These are phyloP conservation scores for Macrosoma leucophasiata DNA, from an alignment of 2,888 invertebrate genomes.

Conservation along the genomic window DNA sequence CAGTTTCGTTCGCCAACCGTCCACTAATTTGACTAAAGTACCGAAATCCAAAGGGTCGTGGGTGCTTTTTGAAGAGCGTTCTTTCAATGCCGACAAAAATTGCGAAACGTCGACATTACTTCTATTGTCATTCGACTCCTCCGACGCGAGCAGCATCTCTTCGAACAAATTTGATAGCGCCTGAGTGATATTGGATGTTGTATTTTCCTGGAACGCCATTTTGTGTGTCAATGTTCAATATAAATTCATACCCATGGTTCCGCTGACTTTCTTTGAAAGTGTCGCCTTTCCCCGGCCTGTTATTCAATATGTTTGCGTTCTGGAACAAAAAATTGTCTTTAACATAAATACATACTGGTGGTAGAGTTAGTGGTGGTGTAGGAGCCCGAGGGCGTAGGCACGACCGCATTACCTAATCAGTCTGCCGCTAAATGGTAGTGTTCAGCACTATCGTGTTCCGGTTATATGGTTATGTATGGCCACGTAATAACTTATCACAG, in stretches of 20 bases:
- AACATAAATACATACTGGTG: too few relatives aligned
- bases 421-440: too few relatives aligned
- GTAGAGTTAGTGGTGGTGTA: too few relatives aligned
- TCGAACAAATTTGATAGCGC: conserved; percentile 57
- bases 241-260: not conserved
- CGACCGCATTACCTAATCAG: too few relatives aligned
- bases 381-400: too few relatives aligned
- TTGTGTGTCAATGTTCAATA: conserved; percentile 21
- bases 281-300: too few relatives aligned
- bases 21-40: conserved; percentile 53
- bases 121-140: conserved; percentile 44
- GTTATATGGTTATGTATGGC: too few relatives aligned
- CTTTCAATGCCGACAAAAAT: conserved; percentile 48
- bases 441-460: too few relatives aligned
- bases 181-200: conserved; percentile 53
- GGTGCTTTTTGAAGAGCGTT: conserved; percentile 43
- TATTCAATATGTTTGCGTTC: too few relatives aligned
- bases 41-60: conserved; percentile 58
- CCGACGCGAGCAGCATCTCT: conserved; percentile 55
- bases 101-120: conserved; percentile 50
- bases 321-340: too few relatives aligned
- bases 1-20: conserved; percentile 49
- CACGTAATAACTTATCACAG: too few relatives aligned
- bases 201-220: conserved; percentile 45
- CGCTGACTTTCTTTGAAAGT: too few relatives aligned